A percentile compares a stretch with the other conserved stretches of the same genome.
These are phyloP conservation scores for Neoniphon sammara DNA, from an alignment of 2,797 vertebrate species.

Conservation along the genomic window DNA sequence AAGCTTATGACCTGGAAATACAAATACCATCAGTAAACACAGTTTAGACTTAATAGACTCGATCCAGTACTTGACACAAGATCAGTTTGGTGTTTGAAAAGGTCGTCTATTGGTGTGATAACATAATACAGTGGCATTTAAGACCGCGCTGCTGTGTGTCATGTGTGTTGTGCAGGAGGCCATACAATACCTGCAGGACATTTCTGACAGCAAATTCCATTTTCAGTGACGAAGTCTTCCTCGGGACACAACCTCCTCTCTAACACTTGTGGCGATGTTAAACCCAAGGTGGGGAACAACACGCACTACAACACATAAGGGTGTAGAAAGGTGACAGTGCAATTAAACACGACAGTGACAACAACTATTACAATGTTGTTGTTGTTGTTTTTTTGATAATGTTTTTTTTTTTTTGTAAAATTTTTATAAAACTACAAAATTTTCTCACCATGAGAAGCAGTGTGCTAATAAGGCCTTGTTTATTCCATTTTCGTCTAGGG, in stretches of 20 bases:
- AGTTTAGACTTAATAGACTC: background rate
- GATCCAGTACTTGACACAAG: background rate
- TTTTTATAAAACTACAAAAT: background rate
- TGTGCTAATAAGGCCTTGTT: slow-evolving; percentile 8
- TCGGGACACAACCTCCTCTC: background rate
- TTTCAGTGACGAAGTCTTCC: background rate
- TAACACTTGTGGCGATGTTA: background rate
- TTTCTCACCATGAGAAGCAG: slow-evolving; percentile 68
- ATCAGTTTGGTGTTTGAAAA: background rate
- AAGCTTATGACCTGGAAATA: slow-evolving; percentile 76
- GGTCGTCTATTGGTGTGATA: background rate
- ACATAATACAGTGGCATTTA: background rate
- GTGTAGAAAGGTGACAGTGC: background rate
- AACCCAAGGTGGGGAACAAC: background rate
- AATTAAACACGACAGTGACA: background rate
- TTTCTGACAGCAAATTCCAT: slow-evolving; percentile 77
- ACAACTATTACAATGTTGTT: background rate
- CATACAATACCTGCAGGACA: slow-evolving; percentile 74
- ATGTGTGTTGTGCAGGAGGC: background rate
- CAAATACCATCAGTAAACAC: background rate
- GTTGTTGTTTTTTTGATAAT: background rate
- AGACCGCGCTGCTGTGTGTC: background rate
- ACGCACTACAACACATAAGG: slow-evolving; percentile 60
- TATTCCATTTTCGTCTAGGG: slow-evolving; percentile 38
- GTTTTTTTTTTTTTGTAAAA: background rate